A percentile compares a stretch with the other conserved stretches of the same genome.
Conservation (phyloP, 2,888 invertebrate genomes). For the Amphipyra berbera region DNA sequence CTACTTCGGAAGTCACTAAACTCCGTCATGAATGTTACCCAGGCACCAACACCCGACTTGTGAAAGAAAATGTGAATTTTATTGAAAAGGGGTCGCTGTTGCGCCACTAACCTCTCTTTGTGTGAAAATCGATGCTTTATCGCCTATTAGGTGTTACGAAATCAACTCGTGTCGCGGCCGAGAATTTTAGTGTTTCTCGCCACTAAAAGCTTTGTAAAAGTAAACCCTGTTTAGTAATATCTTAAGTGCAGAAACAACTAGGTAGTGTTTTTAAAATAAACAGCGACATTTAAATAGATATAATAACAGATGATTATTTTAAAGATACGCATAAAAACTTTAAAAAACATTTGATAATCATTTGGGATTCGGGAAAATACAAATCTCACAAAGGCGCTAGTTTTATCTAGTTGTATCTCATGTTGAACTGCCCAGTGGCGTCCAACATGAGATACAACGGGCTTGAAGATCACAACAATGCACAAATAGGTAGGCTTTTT, state of each 20-base stretch:
- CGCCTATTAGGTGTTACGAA: slow-evolving; percentile 74
- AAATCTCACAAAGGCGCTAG: too few relatives aligned
- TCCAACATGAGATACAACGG: slow-evolving; percentile 3
- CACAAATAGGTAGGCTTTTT: neutral
- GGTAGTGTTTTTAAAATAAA: too few relatives aligned
- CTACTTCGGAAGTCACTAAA: slow-evolving; percentile 90
- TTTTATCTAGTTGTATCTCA: too few relatives aligned
- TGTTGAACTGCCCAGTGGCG: neutral
- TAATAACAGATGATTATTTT: too few relatives aligned
- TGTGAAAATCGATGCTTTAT: slow-evolving; percentile 79
- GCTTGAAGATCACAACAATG: neutral
- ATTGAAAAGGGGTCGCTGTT: slow-evolving; percentile 83
- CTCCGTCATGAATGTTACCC: slow-evolving; percentile 86
- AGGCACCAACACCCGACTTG: slow-evolving; percentile 80
- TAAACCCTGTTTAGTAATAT: slow-evolving; percentile 45
- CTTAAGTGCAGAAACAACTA: slow-evolving; percentile 1
- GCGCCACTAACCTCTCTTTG: slow-evolving; percentile 75
- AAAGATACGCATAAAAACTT: too few relatives aligned
- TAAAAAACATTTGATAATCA: too few relatives aligned
- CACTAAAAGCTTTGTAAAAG: slow-evolving; percentile 67
- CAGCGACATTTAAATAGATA: too few relatives aligned
- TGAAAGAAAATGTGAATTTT: slow-evolving; percentile 87
- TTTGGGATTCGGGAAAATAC: too few relatives aligned
- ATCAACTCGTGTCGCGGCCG: slow-evolving; percentile 67
- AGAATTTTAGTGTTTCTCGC: slow-evolving; percentile 56